phyloP scores from a whole-genome alignment of 2,797 vertebrate genomes.

The Margarornis squamiger region DNA sequence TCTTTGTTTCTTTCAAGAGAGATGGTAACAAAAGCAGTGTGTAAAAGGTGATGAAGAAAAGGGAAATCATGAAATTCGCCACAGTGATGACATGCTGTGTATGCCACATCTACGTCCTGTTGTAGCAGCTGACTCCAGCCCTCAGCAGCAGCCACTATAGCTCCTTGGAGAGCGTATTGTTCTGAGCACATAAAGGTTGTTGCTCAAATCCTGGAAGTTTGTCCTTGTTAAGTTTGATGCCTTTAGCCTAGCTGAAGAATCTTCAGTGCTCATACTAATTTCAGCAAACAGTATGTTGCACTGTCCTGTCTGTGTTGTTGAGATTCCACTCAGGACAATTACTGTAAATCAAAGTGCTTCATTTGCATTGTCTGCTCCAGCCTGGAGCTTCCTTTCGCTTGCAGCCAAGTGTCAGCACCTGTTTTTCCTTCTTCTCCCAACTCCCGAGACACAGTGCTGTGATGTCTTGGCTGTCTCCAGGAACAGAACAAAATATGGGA shows the following conservation, averaged over 20 bases:
- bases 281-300: background rate
- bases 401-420: background rate
- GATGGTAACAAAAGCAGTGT: background rate
- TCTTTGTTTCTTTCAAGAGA: background rate
- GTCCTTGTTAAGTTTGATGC: background rate
- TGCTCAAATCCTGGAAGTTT: background rate
- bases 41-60: background rate
- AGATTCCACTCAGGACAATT: background rate
- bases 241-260: background rate
- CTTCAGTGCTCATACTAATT: background rate
- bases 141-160: background rate
- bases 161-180: background rate
- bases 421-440: background rate
- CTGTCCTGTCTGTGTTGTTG: background rate
- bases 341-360: background rate
- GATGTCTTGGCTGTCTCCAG: background rate
- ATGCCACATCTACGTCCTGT: background rate
- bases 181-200: background rate
- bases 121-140: background rate
- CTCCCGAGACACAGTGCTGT: background rate
- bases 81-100: background rate
- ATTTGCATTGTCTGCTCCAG: background rate
- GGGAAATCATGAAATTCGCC: fast-evolving
- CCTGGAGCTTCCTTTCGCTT: constrained; percentile 16
- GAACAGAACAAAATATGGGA: constrained; percentile 15